A percentile compares a stretch with the other conserved stretches of the same genome.
These are phyloP conservation scores for Spea bombifrons DNA, from an alignment of 2,113 vertebrate species.

Conservation along the genomic window DNA sequence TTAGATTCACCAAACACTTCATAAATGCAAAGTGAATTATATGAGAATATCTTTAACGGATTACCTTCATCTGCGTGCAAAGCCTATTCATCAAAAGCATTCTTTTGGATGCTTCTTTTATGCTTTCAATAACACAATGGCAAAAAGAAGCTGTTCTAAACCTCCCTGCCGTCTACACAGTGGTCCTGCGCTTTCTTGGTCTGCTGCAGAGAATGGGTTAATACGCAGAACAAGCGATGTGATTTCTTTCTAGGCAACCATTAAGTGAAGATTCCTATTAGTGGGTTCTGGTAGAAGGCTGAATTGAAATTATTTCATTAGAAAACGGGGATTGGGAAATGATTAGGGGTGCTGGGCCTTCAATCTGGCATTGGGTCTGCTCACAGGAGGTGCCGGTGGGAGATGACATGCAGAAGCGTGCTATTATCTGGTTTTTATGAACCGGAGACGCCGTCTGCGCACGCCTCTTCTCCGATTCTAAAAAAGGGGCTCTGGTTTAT, in stretches of 20 bases:
- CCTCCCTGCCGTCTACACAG: too few species aligned
- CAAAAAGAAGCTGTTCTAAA: neutral
- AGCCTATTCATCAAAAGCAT: slow-evolving; percentile 17
- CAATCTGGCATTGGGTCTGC: slow-evolving; percentile 26
- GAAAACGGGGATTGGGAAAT: slow-evolving; percentile 28
- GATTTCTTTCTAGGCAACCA: neutral
- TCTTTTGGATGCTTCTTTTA: slow-evolving; percentile 7
- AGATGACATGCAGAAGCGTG: slow-evolving; percentile 2
- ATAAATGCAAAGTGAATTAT: slow-evolving; percentile 36
- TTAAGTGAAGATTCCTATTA: slow-evolving; percentile 35
- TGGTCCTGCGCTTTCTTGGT: neutral
- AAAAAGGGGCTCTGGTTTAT: neutral
- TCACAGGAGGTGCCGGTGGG: slow-evolving; percentile 30
- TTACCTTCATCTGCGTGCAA: slow-evolving; percentile 19
- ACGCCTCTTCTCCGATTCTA: slow-evolving; percentile 19
- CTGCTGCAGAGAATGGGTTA: slow-evolving; percentile 13
- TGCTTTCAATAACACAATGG: slow-evolving; percentile 5
- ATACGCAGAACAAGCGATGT: neutral
- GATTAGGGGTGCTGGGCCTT: slow-evolving; percentile 27
- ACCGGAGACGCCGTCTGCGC: slow-evolving; percentile 2
- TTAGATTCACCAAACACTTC: slow-evolving; percentile 26
- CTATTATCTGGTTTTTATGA: slow-evolving; percentile 37
- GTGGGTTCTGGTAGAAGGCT: slow-evolving; percentile 1
- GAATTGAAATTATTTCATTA: slow-evolving; percentile 43
- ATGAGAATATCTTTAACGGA: slow-evolving; percentile 28